Percentiles rank a stretch among this genome's conserved stretches.
Conservation (phyloP, 2,113 vertebrate genomes). For the Xyliphius kryptos region DNA sequence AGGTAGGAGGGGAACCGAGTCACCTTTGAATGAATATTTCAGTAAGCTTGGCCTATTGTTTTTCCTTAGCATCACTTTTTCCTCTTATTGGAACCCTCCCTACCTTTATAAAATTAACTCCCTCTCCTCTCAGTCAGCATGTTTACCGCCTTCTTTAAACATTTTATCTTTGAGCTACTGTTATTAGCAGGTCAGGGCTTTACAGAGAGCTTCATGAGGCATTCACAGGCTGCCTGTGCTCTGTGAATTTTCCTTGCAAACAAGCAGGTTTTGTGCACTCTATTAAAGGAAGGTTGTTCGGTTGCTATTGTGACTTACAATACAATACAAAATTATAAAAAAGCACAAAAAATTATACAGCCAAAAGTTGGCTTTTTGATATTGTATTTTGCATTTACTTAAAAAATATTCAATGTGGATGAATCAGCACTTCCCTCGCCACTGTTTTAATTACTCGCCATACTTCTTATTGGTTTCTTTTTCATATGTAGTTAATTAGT, state of each 20-base stretch:
- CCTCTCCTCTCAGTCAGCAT: conserved; percentile 15
- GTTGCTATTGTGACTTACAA: background rate
- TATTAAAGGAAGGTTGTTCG: background rate
- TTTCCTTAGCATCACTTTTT: conserved; percentile 25
- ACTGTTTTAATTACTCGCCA: conserved; percentile 4
- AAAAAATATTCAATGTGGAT: background rate
- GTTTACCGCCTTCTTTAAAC: conserved; percentile 19
- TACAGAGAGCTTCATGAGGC: conserved; percentile 4
- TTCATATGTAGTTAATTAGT: conserved; percentile 3
- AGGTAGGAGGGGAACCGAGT: conserved; percentile 57
- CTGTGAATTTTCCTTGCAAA: conserved; percentile 18
- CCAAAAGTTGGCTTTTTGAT: background rate
- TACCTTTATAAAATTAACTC: background rate
- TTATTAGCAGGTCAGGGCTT: conserved; percentile 5
- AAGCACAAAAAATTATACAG: background rate
- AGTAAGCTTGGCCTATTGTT: conserved; percentile 37
- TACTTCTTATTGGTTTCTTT: background rate
- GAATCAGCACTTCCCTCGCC: conserved; percentile 9
- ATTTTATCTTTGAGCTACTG: background rate
- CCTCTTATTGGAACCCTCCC: conserved; percentile 15
- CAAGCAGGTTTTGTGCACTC: background rate
- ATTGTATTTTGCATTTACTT: background rate
- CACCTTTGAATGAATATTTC: conserved; percentile 47
- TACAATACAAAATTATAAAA: background rate
- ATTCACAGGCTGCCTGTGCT: conserved; percentile 11